Percentiles rank a stretch among this genome's conserved stretches.
These are phyloP conservation scores for Prunella himalayana DNA, from an alignment of 2,113 vertebrate species.

Conservation along the genomic window DNA sequence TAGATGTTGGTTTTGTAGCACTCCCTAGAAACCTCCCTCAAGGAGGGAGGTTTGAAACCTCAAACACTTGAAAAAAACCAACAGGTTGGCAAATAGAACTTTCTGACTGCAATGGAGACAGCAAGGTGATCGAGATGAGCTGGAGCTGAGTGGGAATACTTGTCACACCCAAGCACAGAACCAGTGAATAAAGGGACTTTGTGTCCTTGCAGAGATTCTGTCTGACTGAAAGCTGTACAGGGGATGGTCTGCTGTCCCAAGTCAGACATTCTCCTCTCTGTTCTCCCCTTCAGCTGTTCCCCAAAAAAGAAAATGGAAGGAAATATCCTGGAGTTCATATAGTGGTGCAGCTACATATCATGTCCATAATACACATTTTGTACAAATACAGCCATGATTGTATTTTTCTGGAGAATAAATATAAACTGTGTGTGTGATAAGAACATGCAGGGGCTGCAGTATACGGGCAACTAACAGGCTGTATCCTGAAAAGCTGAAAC, in stretches of 20 bases:
- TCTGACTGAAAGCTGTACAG: neutral
- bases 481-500: neutral
- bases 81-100: neutral
- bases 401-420: neutral
- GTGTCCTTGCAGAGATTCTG: neutral
- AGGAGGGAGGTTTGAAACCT: neutral
- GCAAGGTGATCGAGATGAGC: neutral
- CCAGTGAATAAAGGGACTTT: fast-evolving
- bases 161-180: neutral
- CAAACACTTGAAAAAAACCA: neutral
- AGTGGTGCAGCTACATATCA: neutral
- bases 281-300: neutral
- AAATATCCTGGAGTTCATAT: neutral
- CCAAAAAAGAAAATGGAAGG: neutral
- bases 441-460: neutral
- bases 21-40: neutral
- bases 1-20: neutral
- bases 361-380: neutral
- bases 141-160: neutral
- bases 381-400: neutral
- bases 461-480: neutral
- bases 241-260: neutral
- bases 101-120: neutral
- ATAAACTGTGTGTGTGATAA: neutral
- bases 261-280: neutral